phyloP scores from a whole-genome alignment of 2,113 vertebrate species.

The Aplodontia rufa region DNA sequence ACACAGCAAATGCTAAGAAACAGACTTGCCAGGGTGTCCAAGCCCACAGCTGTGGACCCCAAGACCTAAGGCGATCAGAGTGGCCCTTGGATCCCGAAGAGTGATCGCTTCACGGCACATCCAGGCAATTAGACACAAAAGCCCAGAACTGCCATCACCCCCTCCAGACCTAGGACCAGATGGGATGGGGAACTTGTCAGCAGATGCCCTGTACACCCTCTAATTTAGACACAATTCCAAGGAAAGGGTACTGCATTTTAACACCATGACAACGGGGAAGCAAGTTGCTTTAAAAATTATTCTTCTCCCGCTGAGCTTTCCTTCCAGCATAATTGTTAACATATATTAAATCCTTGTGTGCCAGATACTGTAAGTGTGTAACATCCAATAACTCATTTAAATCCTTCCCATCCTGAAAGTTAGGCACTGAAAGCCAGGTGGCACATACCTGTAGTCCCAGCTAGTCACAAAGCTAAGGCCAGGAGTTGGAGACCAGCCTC shows the following conservation, averaged over 20 bases:
- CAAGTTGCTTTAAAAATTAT: background rate
- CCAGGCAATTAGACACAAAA: background rate
- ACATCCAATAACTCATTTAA: background rate
- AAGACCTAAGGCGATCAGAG: no score
- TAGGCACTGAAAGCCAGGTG: background rate
- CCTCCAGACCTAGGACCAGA: no score
- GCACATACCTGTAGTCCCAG: background rate
- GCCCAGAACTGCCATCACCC: background rate
- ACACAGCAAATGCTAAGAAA: background rate
- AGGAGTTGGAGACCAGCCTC: background rate
- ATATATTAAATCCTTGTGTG: background rate
- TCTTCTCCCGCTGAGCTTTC: background rate
- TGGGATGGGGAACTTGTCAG: background rate
- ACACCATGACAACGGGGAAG: background rate
- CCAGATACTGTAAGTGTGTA: background rate
- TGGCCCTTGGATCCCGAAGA: background rate
- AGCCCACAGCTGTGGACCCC: background rate
- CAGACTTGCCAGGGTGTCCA: background rate
- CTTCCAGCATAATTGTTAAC: background rate
- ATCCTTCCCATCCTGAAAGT: background rate
- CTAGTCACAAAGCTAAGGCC: background rate
- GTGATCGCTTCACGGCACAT: background rate
- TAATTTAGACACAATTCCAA: background rate
- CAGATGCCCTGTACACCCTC: background rate
- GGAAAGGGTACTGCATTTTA: background rate